Conservation (phyloP, 1,140 invertebrate genomes). For the Drosophila nannoptera region DNA sequence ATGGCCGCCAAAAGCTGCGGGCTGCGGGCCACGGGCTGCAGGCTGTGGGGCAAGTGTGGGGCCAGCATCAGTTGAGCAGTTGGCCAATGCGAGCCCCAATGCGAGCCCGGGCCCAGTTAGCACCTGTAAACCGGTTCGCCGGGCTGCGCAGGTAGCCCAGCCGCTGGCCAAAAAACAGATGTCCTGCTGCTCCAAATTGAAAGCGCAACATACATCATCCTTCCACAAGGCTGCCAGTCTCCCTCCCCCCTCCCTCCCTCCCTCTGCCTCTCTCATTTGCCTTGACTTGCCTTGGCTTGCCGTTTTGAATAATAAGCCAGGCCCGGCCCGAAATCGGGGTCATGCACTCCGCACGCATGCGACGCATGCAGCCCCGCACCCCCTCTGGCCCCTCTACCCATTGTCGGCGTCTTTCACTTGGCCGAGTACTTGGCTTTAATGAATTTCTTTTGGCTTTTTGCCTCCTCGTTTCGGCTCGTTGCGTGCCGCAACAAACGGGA, state of each 20-base stretch:
- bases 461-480: slow-evolving; percentile 18
- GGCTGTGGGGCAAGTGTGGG: slow-evolving; percentile 21
- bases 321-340: slow-evolving; percentile 69
- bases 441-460: slow-evolving; percentile 13
- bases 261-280: neutral
- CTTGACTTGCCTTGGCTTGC: no score
- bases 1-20: slow-evolving; percentile 70
- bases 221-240: slow-evolving; percentile 42
- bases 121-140: slow-evolving; percentile 67
- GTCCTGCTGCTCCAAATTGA: slow-evolving; percentile 78
- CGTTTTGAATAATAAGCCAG: slow-evolving; percentile 50
- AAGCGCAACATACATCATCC: slow-evolving; percentile 78
- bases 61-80: slow-evolving; percentile 13
- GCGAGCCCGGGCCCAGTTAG: slow-evolving; percentile 59
- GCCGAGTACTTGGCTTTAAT: slow-evolving; percentile 15
- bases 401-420: slow-evolving; percentile 58
- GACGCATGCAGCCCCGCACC: neutral
- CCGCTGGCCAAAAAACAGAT: slow-evolving; percentile 59
- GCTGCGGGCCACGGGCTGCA: slow-evolving; percentile 55
- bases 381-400: neutral
- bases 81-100: neutral
- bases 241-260: neutral
- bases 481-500: slow-evolving; percentile 42
- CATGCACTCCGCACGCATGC: slow-evolving; percentile 69
- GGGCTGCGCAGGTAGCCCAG: slow-evolving; percentile 26